Base-by-base conservation (phyloP, 1,140 invertebrate genomes). In the Lysiphlebus fabarum region DNA sequence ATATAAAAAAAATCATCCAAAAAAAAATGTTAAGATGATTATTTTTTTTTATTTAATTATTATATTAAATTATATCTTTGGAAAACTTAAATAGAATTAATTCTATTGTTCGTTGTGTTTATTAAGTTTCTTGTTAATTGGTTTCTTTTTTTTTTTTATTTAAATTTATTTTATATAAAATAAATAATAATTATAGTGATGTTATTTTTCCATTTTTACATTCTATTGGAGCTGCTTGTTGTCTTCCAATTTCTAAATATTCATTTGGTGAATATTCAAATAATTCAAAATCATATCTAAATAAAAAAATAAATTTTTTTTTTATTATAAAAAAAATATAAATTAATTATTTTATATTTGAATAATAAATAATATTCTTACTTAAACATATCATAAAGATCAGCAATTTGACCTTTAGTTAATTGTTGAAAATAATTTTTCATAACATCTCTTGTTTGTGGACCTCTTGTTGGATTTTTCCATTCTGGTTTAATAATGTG, bases 381-480 rank as follows among this genome's bases (percentile, higher is more conserved):
- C 87, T 83, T 88, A 72, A 92, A 93, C 71, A 92, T 87, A 60
- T 89, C 83, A 74, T 91, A 92, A 5, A 94, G 81, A 68, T 87
- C 85, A 56, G 86, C 78, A 54, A 92, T 85, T 75, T 91, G 87
- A n/a, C 82, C 82, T 66, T 84, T 85, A 38, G 85, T 86, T 36
- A 93, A 81, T 65, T 90, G 86, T 7, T 86, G 85, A 71, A 90
- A 93, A 62, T 91, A 90, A 65, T 85, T 85, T 62, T 85, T 83
- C 55, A 90, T 84, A 58, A 87, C 83, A 58, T 85, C 80, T 65
- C 85, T 85, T 17, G 86, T 82, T 34, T 88, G 89, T 7, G 84
- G 81, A 12, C 88, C 90, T 65, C 87, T 87, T 33, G 87, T 89
- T 61, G 88, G 85, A 74, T 92, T 91, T 62, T 87, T 86, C 89